Percentiles rank a stretch among this genome's conserved stretches.
Conservation (phyloP, 2,888 invertebrate genomes). For the Hirtodrosophila histrioides region DNA sequence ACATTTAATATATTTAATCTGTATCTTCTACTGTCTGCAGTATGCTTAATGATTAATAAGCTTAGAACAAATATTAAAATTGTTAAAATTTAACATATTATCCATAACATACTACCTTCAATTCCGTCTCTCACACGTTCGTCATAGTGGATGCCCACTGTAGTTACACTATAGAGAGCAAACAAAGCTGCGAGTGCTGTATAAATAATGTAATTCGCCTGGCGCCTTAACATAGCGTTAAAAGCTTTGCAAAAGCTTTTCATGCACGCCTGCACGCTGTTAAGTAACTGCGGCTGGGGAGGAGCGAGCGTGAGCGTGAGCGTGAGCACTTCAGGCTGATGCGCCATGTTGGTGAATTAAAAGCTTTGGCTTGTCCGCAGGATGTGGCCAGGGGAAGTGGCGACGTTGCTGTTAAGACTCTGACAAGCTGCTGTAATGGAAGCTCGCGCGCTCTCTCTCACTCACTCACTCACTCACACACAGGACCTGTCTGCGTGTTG, state of each 20-base stretch:
- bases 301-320: too few relatives aligned
- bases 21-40: too few relatives aligned
- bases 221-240: conserved; percentile 65
- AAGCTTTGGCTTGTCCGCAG: conserved; percentile 73
- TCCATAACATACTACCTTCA: too few relatives aligned
- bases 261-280: conserved; percentile 50
- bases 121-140: background rate
- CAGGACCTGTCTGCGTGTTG: conserved; percentile 1
- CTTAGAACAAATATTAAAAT: too few relatives aligned
- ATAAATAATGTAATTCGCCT: conserved; percentile 72
- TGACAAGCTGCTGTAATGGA: conserved; percentile 54
- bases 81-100: too few relatives aligned
- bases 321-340: conserved; percentile 37
- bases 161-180: conserved; percentile 24
- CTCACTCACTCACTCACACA: background rate
- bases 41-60: too few relatives aligned
- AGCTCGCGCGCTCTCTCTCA: conserved; percentile 15
- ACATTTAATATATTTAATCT: too few relatives aligned
- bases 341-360: conserved; percentile 53
- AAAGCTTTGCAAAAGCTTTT: conserved; percentile 67
- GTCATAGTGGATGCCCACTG: conserved; percentile 46
- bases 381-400: conserved; percentile 50
- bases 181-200: conserved; percentile 61
- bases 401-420: conserved; percentile 56
- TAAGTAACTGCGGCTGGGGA: conserved; percentile 38